These are phyloP conservation scores for Nibea albiflora DNA, from an alignment of 2,113 vertebrate genomes.

Conservation along the genomic window DNA sequence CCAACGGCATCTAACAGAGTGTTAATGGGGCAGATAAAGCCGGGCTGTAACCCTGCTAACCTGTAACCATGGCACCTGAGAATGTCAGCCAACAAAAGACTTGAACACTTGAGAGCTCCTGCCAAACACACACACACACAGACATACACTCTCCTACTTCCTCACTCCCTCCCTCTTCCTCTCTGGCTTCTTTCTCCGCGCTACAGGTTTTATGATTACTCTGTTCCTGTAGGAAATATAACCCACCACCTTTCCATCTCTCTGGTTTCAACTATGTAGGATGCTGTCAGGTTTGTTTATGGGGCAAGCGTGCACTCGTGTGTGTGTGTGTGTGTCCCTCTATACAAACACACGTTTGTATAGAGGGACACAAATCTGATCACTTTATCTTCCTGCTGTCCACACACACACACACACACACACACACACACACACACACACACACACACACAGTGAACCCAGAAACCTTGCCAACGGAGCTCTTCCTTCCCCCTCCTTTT, in stretches of 20 bases:
- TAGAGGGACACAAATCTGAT: background rate
- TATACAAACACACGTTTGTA: background rate
- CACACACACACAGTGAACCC: constrained; percentile 14
- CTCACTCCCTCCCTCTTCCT: constrained; percentile 55
- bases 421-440: constrained; percentile 6
- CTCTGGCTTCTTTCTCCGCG: constrained; percentile 20
- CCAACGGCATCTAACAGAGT: constrained; percentile 27
- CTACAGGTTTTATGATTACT: constrained; percentile 49
- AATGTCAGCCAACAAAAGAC: constrained; percentile 82
- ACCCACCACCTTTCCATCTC: constrained; percentile 23
- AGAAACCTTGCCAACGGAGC: constrained; percentile 37
- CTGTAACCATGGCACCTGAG: constrained; percentile 79
- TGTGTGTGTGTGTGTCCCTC: background rate
- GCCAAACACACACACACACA: constrained; percentile 70
- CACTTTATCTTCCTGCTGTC: background rate
- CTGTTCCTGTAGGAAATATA: constrained; percentile 43
- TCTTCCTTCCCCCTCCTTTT: constrained; percentile 30
- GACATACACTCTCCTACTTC: constrained; percentile 36
- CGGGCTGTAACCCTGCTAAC: constrained; percentile 48
- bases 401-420: background rate
- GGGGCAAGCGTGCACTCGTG: background rate
- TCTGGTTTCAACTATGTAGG: background rate
- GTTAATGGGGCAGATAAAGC: constrained; percentile 54
- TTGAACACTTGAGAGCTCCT: constrained; percentile 50
- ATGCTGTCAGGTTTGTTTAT: constrained; percentile 3